Conservation (phyloP, 2,113 vertebrate species). For the Antigone vipio region DNA sequence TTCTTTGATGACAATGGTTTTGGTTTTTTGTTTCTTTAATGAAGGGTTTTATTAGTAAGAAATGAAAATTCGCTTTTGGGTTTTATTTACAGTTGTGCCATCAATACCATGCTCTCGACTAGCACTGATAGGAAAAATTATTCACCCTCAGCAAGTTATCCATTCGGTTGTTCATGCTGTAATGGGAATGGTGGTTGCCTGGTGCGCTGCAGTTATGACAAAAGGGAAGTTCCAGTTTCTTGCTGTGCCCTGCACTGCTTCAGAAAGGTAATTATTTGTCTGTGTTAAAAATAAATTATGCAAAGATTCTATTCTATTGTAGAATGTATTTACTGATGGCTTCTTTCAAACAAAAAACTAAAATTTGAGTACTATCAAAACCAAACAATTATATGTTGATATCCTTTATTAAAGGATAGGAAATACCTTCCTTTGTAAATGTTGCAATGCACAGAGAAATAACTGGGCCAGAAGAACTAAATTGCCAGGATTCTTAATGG, state of each 20-base stretch:
- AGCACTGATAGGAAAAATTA: conserved; percentile 85
- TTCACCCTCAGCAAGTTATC: conserved; percentile 88
- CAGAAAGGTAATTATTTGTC: conserved; percentile 76
- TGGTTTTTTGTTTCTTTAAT: background rate
- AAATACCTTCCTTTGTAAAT: background rate
- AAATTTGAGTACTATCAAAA: background rate
- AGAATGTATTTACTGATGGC: background rate
- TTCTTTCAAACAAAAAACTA: background rate
- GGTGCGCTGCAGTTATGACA: conserved; percentile 86
- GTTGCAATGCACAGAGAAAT: background rate
- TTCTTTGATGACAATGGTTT: background rate
- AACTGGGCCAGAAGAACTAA: background rate
- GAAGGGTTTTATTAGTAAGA: background rate
- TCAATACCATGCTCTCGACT: conserved; percentile 89
- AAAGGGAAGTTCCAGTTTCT: conserved; percentile 83
- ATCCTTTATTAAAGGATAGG: background rate
- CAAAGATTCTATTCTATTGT: background rate
- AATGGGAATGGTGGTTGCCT: conserved; percentile 87
- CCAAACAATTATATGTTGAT: background rate
- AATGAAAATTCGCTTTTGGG: background rate
- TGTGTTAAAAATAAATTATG: background rate
- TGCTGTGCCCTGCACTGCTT: conserved; percentile 68
- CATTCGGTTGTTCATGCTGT: conserved; percentile 83
- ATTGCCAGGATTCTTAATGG: background rate
- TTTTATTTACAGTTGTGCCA: conserved; percentile 83